These are phyloP conservation scores for Heterochromis multidens DNA, from an alignment of 2,113 vertebrate genomes.

Conservation along the genomic window DNA sequence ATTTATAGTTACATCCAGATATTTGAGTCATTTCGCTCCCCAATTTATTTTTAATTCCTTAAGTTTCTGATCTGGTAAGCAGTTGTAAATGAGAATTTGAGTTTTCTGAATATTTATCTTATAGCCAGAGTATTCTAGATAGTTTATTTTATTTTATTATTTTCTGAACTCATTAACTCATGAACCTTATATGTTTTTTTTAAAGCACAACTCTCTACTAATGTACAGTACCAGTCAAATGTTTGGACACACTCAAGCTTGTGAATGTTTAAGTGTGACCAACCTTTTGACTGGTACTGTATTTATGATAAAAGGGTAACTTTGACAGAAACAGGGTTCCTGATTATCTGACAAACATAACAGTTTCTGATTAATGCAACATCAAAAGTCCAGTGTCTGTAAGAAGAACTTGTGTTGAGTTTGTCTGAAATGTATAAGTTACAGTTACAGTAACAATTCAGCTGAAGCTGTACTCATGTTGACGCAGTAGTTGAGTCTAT, in stretches of 20 bases:
- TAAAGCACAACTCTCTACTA: background rate
- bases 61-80: too few species aligned
- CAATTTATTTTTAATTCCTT: too few species aligned
- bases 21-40: too few species aligned
- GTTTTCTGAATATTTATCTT: too few species aligned
- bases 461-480: background rate
- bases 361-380: background rate
- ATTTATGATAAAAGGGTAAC: background rate
- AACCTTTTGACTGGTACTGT: background rate
- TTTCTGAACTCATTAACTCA: too few species aligned
- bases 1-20: too few species aligned
- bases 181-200: background rate
- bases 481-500: background rate
- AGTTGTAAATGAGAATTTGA: too few species aligned
- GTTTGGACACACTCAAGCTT: background rate
- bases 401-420: background rate
- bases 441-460: background rate
- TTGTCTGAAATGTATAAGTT: background rate
- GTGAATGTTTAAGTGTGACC: background rate
- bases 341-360: background rate
- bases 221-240: background rate
- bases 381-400: background rate
- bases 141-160: too few species aligned
- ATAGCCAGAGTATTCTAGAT: too few species aligned
- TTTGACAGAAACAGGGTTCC: background rate